Evolutionary conservation across 2,888 invertebrate species (phyloP).

Genomic region (Scrobipalpa costella): DNA sequence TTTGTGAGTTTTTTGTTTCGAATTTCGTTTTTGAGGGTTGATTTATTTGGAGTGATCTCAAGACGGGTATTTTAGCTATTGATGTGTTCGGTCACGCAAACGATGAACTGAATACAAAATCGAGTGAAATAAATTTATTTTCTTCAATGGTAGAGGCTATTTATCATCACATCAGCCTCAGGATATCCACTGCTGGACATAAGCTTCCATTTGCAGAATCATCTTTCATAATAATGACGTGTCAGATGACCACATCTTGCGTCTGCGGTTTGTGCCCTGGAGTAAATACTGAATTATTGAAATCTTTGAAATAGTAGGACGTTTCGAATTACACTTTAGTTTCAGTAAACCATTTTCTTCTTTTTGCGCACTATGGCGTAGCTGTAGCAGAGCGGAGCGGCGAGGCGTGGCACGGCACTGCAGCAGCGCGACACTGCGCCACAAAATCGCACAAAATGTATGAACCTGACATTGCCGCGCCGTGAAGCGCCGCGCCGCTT

Average conservation of each 20-base stretch:
- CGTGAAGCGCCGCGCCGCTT: too few relatives aligned
- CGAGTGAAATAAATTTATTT: neutral
- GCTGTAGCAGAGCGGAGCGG: too few relatives aligned
- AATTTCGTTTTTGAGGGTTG: slow-evolving; percentile 8
- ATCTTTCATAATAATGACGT: neutral
- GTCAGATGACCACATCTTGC: neutral
- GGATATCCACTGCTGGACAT: neutral
- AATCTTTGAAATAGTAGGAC: too few relatives aligned
- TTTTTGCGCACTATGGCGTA: too few relatives aligned
- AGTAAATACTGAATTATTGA: too few relatives aligned
- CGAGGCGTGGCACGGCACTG: too few relatives aligned
- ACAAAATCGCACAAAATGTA: too few relatives aligned
- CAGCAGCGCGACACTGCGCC: too few relatives aligned
- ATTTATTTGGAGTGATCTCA: neutral
- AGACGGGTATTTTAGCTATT: neutral
- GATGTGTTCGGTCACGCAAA: slow-evolving; percentile 7
- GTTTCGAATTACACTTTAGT: too few relatives aligned
- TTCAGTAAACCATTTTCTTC: too few relatives aligned
- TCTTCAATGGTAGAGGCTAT: neutral
- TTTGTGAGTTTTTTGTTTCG: slow-evolving; percentile 24
- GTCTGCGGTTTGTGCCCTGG: neutral
- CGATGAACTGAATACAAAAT: slow-evolving; percentile 5
- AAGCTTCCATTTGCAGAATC: neutral
- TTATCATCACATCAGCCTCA: neutral
- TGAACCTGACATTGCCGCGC: too few relatives aligned